Percentiles rank a stretch among this genome's conserved stretches.
Conservation (phyloP, 2,888 invertebrate genomes). For the Aspidiotus destructor region DNA sequence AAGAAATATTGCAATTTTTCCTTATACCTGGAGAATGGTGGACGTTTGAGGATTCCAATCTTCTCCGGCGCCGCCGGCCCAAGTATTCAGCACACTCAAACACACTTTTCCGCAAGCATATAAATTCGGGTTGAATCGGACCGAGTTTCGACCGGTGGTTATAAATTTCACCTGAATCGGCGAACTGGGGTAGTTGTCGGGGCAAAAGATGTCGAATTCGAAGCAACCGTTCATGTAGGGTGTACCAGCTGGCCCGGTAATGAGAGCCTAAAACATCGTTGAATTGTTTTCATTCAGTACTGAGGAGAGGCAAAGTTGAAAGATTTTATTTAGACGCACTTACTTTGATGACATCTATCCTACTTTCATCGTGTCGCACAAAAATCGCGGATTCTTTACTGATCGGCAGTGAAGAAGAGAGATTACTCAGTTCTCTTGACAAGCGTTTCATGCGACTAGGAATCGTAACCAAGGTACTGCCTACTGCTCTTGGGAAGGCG, state of each 20-base stretch:
- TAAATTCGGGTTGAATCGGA: conserved; percentile 85
- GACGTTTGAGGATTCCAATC: conserved; percentile 89
- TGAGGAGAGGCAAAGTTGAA: neutral
- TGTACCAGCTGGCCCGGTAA: conserved; percentile 83
- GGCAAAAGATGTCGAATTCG: conserved; percentile 77
- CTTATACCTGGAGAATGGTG: conserved; percentile 67
- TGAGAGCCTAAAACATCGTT: conserved; percentile 56
- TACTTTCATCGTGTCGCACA: conserved; percentile 86
- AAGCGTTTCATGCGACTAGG: conserved; percentile 79
- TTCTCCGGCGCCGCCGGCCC: conserved; percentile 94
- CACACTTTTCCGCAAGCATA: conserved; percentile 94
- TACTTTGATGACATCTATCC: conserved; percentile 91
- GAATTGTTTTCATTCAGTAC: too few species aligned
- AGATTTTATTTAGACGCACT: conserved; percentile 1
- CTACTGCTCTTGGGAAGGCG: conserved; percentile 76
- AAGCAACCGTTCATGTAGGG: conserved; percentile 88
- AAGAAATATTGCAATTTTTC: neutral
- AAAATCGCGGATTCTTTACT: conserved; percentile 89
- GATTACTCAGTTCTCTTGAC: conserved; percentile 88
- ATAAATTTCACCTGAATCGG: conserved; percentile 85
- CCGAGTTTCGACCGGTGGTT: conserved; percentile 78
- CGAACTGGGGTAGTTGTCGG: conserved; percentile 67
- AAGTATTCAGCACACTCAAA: conserved; percentile 87
- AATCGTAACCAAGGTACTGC: conserved; percentile 75
- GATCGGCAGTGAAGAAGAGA: conserved; percentile 82